Conservation (phyloP, 2,888 invertebrate genomes). For the Andrena trimmerana region DNA sequence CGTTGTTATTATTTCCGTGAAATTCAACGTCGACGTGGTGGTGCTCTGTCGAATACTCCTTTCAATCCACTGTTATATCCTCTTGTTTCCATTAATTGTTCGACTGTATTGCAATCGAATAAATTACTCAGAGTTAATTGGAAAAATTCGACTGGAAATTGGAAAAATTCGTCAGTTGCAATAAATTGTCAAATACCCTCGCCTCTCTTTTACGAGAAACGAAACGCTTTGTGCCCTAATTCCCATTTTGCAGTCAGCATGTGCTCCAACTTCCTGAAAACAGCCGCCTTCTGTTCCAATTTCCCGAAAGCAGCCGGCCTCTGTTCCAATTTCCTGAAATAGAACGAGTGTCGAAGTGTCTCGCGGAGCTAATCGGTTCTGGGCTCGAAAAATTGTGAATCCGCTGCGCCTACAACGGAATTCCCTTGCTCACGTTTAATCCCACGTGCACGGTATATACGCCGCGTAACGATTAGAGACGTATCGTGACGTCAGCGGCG, state of each 20-base stretch:
- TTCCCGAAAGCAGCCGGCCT: neutral
- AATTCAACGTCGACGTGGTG: neutral
- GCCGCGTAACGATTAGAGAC: conserved; percentile 53
- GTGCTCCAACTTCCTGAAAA: neutral
- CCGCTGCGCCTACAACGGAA: neutral
- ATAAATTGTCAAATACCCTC: neutral
- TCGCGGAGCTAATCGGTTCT: neutral
- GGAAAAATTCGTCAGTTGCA: neutral
- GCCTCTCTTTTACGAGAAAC: no score
- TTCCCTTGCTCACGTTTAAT: conserved; percentile 5
- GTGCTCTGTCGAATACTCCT: neutral
- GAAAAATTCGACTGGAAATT: neutral
- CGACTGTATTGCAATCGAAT: neutral
- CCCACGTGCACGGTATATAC: neutral
- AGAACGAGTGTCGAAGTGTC: neutral
- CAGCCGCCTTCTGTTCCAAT: conserved; percentile 9
- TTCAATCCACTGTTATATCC: no score
- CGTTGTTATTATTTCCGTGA: neutral
- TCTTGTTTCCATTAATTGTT: neutral
- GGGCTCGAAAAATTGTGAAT: neutral
- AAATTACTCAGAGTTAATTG: neutral
- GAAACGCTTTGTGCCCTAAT: neutral
- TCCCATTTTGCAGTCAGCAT: neutral
- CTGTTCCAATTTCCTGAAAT: neutral
- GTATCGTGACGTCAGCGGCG: conserved; percentile 57